phyloP scores from a whole-genome alignment of 2,113 vertebrate species.

The Indri indri region DNA sequence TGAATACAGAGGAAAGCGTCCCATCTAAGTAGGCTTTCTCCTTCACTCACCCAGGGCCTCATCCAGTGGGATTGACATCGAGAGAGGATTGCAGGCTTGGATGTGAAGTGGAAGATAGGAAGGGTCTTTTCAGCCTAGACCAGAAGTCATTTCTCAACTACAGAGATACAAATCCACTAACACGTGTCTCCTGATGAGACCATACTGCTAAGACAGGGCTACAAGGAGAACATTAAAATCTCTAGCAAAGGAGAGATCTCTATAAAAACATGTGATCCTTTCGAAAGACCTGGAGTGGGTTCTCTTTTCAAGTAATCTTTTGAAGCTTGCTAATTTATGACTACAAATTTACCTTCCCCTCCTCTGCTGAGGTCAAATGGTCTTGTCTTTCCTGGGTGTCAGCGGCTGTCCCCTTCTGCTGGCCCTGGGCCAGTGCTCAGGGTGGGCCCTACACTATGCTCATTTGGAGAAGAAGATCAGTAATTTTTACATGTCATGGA shows the following conservation, averaged over 20 bases:
- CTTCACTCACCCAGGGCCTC: neutral
- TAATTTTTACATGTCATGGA: neutral
- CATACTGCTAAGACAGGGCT: neutral
- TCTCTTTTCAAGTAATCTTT: conserved; percentile 1
- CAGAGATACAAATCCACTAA: neutral
- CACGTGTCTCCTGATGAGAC: neutral
- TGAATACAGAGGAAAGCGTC: neutral
- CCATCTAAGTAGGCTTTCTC: neutral
- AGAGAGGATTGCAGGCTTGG: neutral
- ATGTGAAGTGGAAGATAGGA: neutral
- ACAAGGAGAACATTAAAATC: neutral
- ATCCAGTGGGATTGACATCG: neutral
- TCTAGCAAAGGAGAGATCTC: neutral
- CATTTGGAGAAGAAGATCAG: neutral
- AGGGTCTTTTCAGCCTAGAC: neutral
- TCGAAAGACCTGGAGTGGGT: neutral
- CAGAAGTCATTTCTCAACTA: conserved; percentile 3
- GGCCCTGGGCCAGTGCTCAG: neutral
- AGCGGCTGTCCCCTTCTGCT: neutral
- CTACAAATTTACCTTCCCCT: neutral
- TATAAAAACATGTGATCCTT: neutral
- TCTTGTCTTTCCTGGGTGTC: neutral
- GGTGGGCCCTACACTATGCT: neutral
- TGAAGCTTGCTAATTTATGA: neutral
- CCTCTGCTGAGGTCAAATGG: neutral